Base-by-base conservation (phyloP, 2,888 invertebrate species). In the Lepetodrilus schrolli region DNA sequence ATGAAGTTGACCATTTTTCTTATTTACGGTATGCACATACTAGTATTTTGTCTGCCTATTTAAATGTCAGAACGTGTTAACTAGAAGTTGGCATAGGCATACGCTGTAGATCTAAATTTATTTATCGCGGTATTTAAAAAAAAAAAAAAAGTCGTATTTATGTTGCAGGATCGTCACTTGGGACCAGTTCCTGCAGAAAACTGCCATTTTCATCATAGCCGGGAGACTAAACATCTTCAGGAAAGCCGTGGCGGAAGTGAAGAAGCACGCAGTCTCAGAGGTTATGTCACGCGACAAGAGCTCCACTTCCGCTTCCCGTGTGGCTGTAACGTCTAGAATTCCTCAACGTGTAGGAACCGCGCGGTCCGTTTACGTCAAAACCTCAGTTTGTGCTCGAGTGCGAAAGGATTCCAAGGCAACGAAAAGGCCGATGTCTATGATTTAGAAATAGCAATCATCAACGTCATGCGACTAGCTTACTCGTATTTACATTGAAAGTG, bases 111-210 rank as follows among this genome's bases (percentile, higher is more conserved):
- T n/a, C n/a, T n/a, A n/a, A n/a, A n/a, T n/a, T n/a, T n/a, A n/a
- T n/a, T n/a, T n/a, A n/a, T n/a, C n/a, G n/a, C n/a, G n/a, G n/a
- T n/a, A n/a, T n/a, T n/a, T n/a, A n/a, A n/a, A n/a, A n/a, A n/a
- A n/a, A n/a, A n/a, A n/a, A n/a, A n/a, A n/a, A n/a, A n/a, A n/a
- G n/a, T n/a, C n/a, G n/a, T n/a, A n/a, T n/a, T 7, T 34, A 17
- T 26, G 2, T 30, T 30, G 3, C 74, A 78, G 78, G 8, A 51
- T 47, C 17, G 70, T 78, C 23, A 69, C 74, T 10, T 78, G 78
- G 78, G 30, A 49, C 0, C 74, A 70, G 36, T 78, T 78, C 23
- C 75, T 78, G 20, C 49, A 72, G 23, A 74, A 78, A 21, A 49
- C 70, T 3, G 75, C 78, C 34, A 72, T 72, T 51, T 74, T 66